Conservation (phyloP, 2,797 vertebrate species). For the Paedocypris micromegethes region DNA sequence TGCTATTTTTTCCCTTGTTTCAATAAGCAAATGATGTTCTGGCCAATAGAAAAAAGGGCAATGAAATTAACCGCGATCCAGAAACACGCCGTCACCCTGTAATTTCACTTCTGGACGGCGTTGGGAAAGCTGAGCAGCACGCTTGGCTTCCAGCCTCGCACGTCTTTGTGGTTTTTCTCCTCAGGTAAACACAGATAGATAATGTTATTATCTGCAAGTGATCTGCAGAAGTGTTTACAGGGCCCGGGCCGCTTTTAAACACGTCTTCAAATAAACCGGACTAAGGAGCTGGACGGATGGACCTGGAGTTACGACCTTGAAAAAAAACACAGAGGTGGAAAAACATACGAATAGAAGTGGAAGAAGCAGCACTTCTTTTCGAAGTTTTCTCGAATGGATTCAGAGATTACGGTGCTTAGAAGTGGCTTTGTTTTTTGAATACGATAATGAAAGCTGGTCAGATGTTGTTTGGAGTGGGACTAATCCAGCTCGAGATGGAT, state of each 20-base stretch:
- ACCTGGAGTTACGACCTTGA: conserved; percentile 3
- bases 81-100: conserved; percentile 46
- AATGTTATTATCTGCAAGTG: conserved; percentile 37
- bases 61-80: conserved; percentile 59
- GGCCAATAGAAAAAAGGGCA: conserved; percentile 60
- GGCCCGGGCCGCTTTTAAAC: conserved; percentile 35
- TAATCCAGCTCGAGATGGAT: conserved; percentile 70
- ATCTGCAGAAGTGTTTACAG: conserved; percentile 39
- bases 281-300: conserved; percentile 23
- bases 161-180: conserved; percentile 35
- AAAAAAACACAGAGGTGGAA: neutral
- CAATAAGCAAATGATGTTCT: conserved; percentile 67
- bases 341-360: neutral
- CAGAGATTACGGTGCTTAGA: conserved; percentile 30
- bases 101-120: too few relatives aligned
- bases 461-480: conserved; percentile 69
- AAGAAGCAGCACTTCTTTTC: conserved; percentile 17
- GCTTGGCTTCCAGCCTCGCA: conserved; percentile 25
- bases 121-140: conserved; percentile 2
- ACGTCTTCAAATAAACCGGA: conserved; percentile 40
- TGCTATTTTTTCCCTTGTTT: conserved; percentile 67
- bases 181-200: conserved; percentile 46
- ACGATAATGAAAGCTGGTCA: conserved; percentile 68
- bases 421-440: conserved; percentile 54
- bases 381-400: conserved; percentile 13